Evolutionary conservation across 2,888 invertebrate genomes (phyloP).

Genomic region (Drosophila nr. medialis): DNA sequence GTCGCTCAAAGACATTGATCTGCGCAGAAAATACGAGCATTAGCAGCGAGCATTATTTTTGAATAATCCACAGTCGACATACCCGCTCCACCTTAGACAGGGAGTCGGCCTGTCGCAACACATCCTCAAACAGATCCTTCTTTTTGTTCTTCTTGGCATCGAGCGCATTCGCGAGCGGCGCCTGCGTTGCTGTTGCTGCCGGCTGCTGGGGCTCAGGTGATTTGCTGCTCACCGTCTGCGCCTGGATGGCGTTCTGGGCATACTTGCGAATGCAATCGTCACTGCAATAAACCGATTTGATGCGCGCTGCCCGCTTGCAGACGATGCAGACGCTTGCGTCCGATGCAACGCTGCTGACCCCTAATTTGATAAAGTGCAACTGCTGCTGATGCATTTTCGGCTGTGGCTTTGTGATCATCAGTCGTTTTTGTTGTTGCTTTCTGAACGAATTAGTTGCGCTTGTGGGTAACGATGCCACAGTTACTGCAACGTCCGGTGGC

Average conservation of each 20-base stretch:
- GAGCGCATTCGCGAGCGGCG: constrained; percentile 32
- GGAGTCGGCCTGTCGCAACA: constrained; percentile 79
- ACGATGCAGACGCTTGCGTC: constrained; percentile 87
- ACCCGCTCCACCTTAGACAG: constrained; percentile 83
- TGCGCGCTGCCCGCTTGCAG: constrained; percentile 90
- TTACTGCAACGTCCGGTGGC: constrained; percentile 6
- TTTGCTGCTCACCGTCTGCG: constrained; percentile 61
- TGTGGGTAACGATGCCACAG: constrained; percentile 16
- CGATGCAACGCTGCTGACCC: constrained; percentile 20
- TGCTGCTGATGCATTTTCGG: constrained; percentile 63
- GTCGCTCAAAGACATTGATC: constrained; percentile 93
- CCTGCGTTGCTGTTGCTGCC: constrained; percentile 8
- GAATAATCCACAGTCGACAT: constrained; percentile 16
- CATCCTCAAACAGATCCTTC: constrained; percentile 84
- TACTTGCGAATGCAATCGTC: constrained; percentile 94
- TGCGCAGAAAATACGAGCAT: constrained; percentile 35
- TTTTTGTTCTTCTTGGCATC: constrained; percentile 82
- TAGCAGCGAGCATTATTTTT: not conserved
- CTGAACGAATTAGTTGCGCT: not conserved
- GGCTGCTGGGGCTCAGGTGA: constrained; percentile 54
- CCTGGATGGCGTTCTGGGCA: constrained; percentile 88
- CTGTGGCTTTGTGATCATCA: constrained; percentile 20
- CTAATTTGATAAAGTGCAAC: constrained; percentile 67
- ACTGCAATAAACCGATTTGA: constrained; percentile 95
- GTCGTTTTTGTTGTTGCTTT: constrained; percentile 29